A percentile compares a stretch with the other conserved stretches of the same genome.
Evolutionary conservation across 2,888 invertebrate species (phyloP).

Genomic region (Pheosia tremula): DNA sequence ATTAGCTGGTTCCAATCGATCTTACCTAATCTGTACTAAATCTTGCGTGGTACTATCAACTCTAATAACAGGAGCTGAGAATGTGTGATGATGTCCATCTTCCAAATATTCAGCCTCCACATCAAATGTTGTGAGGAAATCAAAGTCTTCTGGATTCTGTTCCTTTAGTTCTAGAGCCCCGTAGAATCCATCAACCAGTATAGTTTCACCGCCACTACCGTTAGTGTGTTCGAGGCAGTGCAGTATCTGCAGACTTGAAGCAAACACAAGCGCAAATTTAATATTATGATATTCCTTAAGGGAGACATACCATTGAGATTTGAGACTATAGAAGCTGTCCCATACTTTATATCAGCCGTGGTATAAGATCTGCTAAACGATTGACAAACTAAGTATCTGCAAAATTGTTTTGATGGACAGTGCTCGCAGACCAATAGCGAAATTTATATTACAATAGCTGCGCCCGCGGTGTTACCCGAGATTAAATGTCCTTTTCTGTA

Average conservation of each 20-base stretch:
- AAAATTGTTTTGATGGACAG: too few relatives aligned
- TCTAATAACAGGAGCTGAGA: slow-evolving; percentile 85
- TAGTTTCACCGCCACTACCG: slow-evolving; percentile 88
- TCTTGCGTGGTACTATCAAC: slow-evolving; percentile 81
- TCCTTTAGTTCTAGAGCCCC: slow-evolving; percentile 84
- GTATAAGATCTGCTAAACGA: too few relatives aligned
- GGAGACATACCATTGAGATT: too few relatives aligned
- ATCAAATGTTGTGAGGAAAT: slow-evolving; percentile 82
- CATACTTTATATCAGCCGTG: too few relatives aligned
- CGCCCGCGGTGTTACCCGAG: too few relatives aligned
- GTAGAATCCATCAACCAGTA: slow-evolving; percentile 90
- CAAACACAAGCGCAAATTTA: background rate
- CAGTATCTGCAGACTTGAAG: slow-evolving; percentile 71
- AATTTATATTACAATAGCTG: too few relatives aligned
- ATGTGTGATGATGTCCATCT: slow-evolving; percentile 83
- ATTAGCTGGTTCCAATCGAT: too few relatives aligned
- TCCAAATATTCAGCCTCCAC: slow-evolving; percentile 88
- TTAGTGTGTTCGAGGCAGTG: slow-evolving; percentile 75
- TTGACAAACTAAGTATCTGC: too few relatives aligned
- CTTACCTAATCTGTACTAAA: slow-evolving; percentile 85
- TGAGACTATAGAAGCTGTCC: too few relatives aligned
- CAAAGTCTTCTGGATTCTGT: slow-evolving; percentile 82
- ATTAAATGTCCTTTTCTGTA: too few relatives aligned
- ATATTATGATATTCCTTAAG: too few relatives aligned
- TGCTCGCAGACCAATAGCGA: too few relatives aligned